A percentile compares a stretch with the other conserved stretches of the same genome.
Evolutionary conservation across 92 coral and sea anemone genomes (phyloP).

Genomic region (Paramuricea clavata): DNA sequence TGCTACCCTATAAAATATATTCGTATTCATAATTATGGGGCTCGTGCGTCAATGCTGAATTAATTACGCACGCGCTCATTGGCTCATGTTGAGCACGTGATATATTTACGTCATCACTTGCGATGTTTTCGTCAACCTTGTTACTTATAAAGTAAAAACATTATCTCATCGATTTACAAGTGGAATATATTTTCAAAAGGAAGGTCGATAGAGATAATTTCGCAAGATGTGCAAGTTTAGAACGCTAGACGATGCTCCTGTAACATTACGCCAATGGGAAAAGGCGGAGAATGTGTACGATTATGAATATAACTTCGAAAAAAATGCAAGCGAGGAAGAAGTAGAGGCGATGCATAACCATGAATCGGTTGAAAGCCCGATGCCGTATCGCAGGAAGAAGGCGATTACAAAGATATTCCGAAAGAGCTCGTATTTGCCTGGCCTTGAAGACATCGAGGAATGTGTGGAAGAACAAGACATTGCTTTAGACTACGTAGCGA

Average conservation of each 20-base stretch:
- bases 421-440: conserved; percentile 69
- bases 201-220: not conserved
- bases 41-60: not conserved
- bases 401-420: conserved; percentile 74
- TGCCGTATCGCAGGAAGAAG: conserved; percentile 70
- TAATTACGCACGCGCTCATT: conserved; percentile 20
- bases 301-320: conserved; percentile 88
- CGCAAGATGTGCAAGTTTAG: conserved; percentile 57
- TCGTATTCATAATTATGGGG: not conserved
- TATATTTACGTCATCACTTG: conserved; percentile 18
- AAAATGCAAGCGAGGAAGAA: conserved; percentile 70
- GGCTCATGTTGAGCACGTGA: conserved; percentile 18
- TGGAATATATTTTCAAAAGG: not conserved
- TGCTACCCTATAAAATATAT: not conserved
- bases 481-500: conserved; percentile 44
- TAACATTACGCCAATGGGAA: conserved; percentile 74
- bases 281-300: conserved; percentile 77
- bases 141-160: not conserved
- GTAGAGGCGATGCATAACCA: conserved; percentile 67
- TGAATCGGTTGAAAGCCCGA: conserved; percentile 71
- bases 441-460: conserved; percentile 92
- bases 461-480: conserved; percentile 73
- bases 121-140: not conserved
- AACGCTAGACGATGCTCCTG: conserved; percentile 72
- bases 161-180: not conserved